Percentiles rank a stretch among this genome's conserved stretches.
Evolutionary conservation across 2,113 vertebrate species (phyloP).

Genomic region (Brachirus orientalis): DNA sequence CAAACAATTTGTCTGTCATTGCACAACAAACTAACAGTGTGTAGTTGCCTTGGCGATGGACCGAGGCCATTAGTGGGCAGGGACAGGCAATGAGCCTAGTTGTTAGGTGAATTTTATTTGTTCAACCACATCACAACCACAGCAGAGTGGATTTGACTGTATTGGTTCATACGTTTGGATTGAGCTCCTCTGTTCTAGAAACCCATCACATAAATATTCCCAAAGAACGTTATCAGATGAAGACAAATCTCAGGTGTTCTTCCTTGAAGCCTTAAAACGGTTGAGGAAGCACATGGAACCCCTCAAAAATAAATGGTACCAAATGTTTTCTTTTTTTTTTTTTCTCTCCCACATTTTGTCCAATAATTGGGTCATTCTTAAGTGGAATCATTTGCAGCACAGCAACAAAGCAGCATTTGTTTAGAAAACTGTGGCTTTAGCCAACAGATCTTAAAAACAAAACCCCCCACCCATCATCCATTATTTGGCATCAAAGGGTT

Average conservation of each 20-base stretch:
- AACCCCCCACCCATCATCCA: conserved; percentile 15
- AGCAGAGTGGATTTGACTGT: neutral
- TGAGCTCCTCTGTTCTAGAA: conserved; percentile 12
- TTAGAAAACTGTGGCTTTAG: conserved; percentile 21
- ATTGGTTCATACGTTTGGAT: conserved; percentile 8
- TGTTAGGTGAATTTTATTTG: conserved; percentile 34
- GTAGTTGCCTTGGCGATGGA: conserved; percentile 16
- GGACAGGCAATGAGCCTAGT: conserved; percentile 21
- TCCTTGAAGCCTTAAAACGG: conserved; percentile 22
- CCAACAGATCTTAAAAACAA: conserved; percentile 40
- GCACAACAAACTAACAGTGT: neutral
- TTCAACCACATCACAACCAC: neutral
- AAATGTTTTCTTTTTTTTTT: conserved; percentile 80
- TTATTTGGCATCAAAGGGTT: conserved; percentile 18
- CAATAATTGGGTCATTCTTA: conserved; percentile 79
- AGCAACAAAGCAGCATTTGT: conserved; percentile 10
- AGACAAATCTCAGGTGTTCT: conserved; percentile 52
- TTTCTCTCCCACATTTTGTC: no score
- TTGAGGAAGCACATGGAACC: conserved; percentile 55
- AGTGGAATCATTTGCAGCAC: conserved; percentile 49
- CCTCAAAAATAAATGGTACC: conserved; percentile 74
- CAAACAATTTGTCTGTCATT: conserved; percentile 2
- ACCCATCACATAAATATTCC: conserved; percentile 32
- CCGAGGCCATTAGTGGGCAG: neutral
- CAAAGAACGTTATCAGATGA: conserved; percentile 49